Percentiles rank a stretch among this genome's conserved stretches.
These are phyloP conservation scores for Elgaria multicarinata DNA, from an alignment of 2,113 vertebrate species.

Conservation along the genomic window DNA sequence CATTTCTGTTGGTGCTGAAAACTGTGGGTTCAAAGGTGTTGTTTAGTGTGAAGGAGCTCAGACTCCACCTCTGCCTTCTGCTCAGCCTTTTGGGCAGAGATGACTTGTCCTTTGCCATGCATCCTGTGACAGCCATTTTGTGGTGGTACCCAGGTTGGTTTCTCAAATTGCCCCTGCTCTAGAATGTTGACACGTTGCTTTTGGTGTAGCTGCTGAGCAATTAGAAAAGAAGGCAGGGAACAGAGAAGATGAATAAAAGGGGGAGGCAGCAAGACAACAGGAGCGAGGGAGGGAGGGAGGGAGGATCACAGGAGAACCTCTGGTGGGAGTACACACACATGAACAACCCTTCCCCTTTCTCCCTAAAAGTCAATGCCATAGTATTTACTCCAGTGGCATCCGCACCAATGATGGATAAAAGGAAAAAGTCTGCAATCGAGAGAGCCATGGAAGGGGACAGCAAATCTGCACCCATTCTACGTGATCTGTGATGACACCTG, in stretches of 20 bases:
- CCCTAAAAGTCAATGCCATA: background rate
- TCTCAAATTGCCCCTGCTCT: background rate
- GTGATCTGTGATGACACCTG: background rate
- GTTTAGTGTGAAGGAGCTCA: too few relatives aligned
- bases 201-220: background rate
- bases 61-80: too few relatives aligned
- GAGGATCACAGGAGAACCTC: background rate
- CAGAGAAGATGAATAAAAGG: too few relatives aligned
- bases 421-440: background rate
- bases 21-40: too few relatives aligned
- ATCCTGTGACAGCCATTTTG: too few relatives aligned
- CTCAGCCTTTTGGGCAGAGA: too few relatives aligned
- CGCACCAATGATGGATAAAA: background rate
- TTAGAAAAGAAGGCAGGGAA: background rate
- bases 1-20: too few relatives aligned
- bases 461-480: background rate
- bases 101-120: too few relatives aligned
- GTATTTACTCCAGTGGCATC: background rate
- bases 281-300: background rate
- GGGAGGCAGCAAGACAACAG: background rate
- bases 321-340: too few relatives aligned
- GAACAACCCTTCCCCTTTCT: background rate
- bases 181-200: background rate
- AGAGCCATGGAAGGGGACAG: background rate
- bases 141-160: too few relatives aligned